Percentiles rank a stretch among this genome's conserved stretches.
These are phyloP conservation scores for Platorchestia sp. DNA, from an alignment of 1,140 invertebrate genomes.

Conservation along the genomic window DNA sequence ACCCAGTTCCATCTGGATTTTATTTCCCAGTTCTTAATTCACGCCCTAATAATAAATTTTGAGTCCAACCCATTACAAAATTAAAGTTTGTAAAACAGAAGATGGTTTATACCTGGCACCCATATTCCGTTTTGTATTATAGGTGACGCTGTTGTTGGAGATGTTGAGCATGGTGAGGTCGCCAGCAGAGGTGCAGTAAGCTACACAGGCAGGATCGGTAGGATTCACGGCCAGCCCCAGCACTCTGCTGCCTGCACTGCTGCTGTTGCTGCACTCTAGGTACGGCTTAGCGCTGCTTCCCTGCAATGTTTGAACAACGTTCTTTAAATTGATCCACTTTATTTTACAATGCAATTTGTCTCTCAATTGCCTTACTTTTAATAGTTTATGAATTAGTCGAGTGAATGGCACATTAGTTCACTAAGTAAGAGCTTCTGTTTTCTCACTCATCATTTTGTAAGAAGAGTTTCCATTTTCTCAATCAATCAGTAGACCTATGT, in stretches of 20 bases:
- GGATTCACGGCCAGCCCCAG: conserved; percentile 53
- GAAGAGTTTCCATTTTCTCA: no score
- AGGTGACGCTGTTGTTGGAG: conserved; percentile 17
- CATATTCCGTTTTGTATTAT: conserved; percentile 37
- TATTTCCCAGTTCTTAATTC: no score
- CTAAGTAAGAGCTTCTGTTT: no score
- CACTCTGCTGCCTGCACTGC: conserved; percentile 41
- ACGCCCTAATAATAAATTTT: no score
- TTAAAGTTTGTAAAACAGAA: background rate
- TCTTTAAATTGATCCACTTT: background rate
- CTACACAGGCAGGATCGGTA: conserved; percentile 50
- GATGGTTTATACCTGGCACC: background rate
- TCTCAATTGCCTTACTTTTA: no score
- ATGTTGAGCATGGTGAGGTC: conserved; percentile 52
- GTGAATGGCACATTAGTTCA: no score
- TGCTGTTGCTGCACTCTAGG: conserved; percentile 50
- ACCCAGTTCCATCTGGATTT: no score
- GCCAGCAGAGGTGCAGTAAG: conserved; percentile 27
- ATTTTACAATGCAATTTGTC: no score
- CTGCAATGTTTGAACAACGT: background rate
- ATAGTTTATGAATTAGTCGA: no score
- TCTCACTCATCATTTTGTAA: no score
- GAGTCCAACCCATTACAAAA: no score
- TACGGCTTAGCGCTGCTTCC: background rate
- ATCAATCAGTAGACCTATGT: no score